Evolutionary conservation across 2,113 vertebrate genomes (phyloP).

Genomic region (Odontophorus gujanensis): DNA sequence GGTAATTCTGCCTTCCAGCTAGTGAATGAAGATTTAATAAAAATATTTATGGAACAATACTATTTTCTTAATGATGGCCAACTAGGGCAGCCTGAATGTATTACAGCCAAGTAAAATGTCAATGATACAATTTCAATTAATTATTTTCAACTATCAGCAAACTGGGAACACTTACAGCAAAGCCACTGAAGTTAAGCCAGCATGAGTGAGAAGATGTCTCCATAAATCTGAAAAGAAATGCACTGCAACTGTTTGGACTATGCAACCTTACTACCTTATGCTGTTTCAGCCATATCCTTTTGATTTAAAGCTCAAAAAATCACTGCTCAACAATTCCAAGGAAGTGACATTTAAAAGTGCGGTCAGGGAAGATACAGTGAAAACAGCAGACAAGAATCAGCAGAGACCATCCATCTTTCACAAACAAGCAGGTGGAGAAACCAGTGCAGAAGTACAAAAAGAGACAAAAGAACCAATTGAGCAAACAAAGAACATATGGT

Average conservation of each 20-base stretch:
- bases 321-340: not conserved
- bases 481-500: conserved; percentile 30
- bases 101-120: not conserved
- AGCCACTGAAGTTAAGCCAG: not conserved
- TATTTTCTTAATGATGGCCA: conserved; percentile 3
- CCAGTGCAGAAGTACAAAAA: not conserved
- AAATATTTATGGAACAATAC: conserved; percentile 45
- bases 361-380: not conserved
- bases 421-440: conserved; percentile 40
- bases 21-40: conserved; percentile 56
- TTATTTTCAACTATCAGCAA: not conserved
- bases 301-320: not conserved
- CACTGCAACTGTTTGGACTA: not conserved
- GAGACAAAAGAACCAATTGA: not conserved
- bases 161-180: not conserved
- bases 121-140: conserved; percentile 15
- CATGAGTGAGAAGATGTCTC: not conserved
- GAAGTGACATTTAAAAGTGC: not conserved
- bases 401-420: not conserved
- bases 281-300: not conserved
- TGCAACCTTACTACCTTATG: not conserved
- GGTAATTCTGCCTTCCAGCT: conserved; percentile 44
- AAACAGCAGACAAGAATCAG: not conserved
- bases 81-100: not conserved
- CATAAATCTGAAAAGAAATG: not conserved